Base-by-base conservation (phyloP, 2,113 vertebrate genomes). In the Gasterosteus aculeatus region DNA sequence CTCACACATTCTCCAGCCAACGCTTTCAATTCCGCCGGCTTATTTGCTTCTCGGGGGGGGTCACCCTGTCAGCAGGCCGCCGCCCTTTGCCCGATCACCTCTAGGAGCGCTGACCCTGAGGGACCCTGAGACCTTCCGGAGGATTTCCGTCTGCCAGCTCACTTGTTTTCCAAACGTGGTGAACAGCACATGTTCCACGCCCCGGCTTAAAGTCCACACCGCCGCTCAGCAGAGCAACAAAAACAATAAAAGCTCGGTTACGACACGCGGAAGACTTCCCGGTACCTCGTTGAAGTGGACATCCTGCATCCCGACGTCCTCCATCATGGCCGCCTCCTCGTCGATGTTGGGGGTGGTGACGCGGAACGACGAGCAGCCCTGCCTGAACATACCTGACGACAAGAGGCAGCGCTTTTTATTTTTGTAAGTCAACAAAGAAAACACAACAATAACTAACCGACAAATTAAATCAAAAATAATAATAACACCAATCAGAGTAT, bases 281-380 rank as follows among this genome's bases (percentile, higher is more conserved):
- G n/a, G 14, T 16, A 98, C 98, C 95, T 99, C 98, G 3, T 96
- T 99, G 87, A 99, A 99, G 86, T 99, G 98, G 72, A 99, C 98
- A 38, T 99, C 98, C 91, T 99, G 97, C 98, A 99, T 99, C 47
- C 98, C 98, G 0, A 98, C 97, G 18, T 99, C 98, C 87, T 99
- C 98, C 97, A 99, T 97, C 98, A 99, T 99, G 78, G 98, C 96
- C 15, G 96, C 98, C 75, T 99, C 98, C 88, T 99, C 98, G 6
- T 98, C 97, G 22, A 98, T 99, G 92, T 99, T 99, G 0, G 98
- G 98, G 44, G 98, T 99, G 84, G 98, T 95, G 89, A 99, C 95
- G 51, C 96, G 95, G 93, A 99, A 99, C 16, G 96, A 94, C 0
- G 93, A 95, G 85, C 97, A 99, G 26, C 98, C 98, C 85, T 98